Evolutionary conservation across 2,888 invertebrate genomes (phyloP).

Genomic region (Macropis europaea): DNA sequence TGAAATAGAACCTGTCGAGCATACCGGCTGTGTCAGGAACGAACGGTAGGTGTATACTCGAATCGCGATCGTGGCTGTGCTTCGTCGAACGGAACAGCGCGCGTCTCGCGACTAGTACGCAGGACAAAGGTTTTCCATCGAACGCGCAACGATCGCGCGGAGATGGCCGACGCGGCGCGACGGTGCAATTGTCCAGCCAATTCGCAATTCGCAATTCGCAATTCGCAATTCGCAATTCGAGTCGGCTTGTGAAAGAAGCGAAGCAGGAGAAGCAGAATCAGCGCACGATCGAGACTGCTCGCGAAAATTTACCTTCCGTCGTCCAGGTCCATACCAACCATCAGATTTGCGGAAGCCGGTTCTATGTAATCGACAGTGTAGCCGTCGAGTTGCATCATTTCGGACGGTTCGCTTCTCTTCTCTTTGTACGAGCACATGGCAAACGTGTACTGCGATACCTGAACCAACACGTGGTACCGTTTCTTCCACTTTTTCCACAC

Average conservation of each 20-base stretch:
- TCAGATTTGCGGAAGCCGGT: constrained; percentile 93
- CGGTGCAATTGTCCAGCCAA: too few species aligned
- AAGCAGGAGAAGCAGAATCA: too few species aligned
- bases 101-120: too few species aligned
- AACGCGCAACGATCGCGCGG: too few species aligned
- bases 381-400: constrained; percentile 99
- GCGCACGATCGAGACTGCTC: background rate
- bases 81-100: too few species aligned
- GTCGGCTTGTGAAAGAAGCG: too few species aligned
- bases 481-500: constrained; percentile 99
- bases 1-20: constrained; percentile 92
- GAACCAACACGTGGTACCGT: constrained; percentile 98
- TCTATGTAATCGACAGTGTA: constrained; percentile 99
- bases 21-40: constrained; percentile 12
- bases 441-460: constrained; percentile 99
- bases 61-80: too few species aligned
- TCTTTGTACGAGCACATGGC: constrained; percentile 99
- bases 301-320: constrained; percentile 76
- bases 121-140: too few species aligned
- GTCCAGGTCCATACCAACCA: constrained; percentile 90
- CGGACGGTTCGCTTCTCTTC: constrained; percentile 99
- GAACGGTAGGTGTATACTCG: too few species aligned
- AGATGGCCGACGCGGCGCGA: too few species aligned
- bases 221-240: too few species aligned
- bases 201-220: too few species aligned